Conservation (phyloP, 2,888 invertebrate genomes). For the Aleiodes leptofemur region DNA sequence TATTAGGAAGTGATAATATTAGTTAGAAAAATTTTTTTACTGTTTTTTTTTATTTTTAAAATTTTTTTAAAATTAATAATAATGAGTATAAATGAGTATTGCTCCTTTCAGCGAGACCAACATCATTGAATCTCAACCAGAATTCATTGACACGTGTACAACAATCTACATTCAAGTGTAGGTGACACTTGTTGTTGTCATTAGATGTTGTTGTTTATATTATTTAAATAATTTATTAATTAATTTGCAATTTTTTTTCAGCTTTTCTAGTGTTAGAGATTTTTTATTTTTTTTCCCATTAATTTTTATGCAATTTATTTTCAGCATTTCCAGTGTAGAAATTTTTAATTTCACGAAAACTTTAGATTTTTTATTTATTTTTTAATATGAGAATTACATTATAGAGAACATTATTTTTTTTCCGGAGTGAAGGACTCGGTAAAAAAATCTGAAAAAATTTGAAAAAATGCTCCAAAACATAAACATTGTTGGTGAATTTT, state of each 20-base stretch:
- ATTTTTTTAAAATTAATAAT: not conserved
- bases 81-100: conserved; percentile 52
- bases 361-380: too few species aligned
- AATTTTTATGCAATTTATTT: too few species aligned
- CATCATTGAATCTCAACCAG: conserved; percentile 98
- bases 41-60: not conserved
- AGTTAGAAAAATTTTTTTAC: not conserved
- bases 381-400: too few species aligned
- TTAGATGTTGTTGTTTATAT: conserved; percentile 31
- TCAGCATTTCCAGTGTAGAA: too few species aligned
- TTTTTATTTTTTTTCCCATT: conserved; percentile 42
- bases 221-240: not conserved
- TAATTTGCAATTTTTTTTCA: too few species aligned
- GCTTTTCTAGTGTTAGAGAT: too few species aligned
- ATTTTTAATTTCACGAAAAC: too few species aligned
- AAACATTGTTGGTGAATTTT: too few species aligned
- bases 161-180: conserved; percentile 91
- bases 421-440: not conserved
- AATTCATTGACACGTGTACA: conserved; percentile 90
- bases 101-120: conserved; percentile 92
- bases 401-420: not conserved
- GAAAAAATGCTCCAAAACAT: too few species aligned
- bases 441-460: too few species aligned
- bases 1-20: not conserved
- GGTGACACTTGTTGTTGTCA: conserved; percentile 76